Base-by-base conservation (phyloP, 2,797 vertebrate species). In the Anniella stebbinsi region DNA sequence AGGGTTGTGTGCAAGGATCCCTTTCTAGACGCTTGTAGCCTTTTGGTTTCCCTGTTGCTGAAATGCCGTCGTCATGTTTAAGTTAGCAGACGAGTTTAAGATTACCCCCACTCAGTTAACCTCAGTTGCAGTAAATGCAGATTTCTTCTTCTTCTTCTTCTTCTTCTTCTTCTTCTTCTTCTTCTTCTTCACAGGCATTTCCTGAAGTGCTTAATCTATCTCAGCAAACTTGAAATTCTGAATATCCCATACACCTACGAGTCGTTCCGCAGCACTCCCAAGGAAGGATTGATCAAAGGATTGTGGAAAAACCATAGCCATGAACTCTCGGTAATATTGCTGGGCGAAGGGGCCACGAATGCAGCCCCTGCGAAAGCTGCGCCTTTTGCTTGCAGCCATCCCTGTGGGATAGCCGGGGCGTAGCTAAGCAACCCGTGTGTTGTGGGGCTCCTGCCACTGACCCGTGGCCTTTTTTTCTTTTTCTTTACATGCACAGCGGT, bases 251-350 rank as follows among this genome's bases (percentile, higher is more conserved):
- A 99, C 92, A 99, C 98, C 0, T 97, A 98, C n/a, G 98, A 98
- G 94, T 98, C 98, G 5, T 99, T 99, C 92, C 97, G 98, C 92
- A 98, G 94, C 90, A 98, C 98, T 87, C 98, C 99, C 1, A 99
- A 99, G 94, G 99, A 99, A 92, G 99, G 98, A 67, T 98, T 99
- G 97, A 97, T 99, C 85, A 99, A 99, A 94, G 99, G 99, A 6
- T 96, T 99, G 0, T 99, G 99, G 99, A 99, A 99, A 92, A 99
- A 99, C 93, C 99, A 99, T 96, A 99, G 98, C 90, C 98, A 99
- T 0, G 98, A 99, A 89, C 97, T 98, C 72, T 98, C 97, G 97
- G 99, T 99, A 96, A 17, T 93, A 51, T 60, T 91, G 80, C 70
- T 15, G 25, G 21, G 23, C 25, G 1, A 17, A 41, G 33, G 0